Evolutionary conservation across 30 jellyfish, hydroid and myxozoan genomes (phyloP), one percentile per base, ranked within the genome.

Genomic region (Cassiopea xamachana): DNA sequence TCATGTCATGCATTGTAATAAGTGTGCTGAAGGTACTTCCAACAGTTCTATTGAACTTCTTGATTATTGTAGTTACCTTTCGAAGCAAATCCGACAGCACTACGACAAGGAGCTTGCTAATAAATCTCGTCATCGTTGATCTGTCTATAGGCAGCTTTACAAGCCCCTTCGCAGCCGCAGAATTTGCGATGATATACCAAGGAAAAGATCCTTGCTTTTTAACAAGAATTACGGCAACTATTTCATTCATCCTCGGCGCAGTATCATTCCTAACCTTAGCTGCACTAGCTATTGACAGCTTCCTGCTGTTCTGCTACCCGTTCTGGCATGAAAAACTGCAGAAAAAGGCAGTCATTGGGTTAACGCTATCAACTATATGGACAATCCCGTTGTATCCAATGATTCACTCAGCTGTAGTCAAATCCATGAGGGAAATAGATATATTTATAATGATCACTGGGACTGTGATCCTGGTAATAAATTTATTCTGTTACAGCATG

Each of bases 201-300:
- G 77, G 83, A n/a, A 76, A 77, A 19, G 85, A 67, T 48, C 73
- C 89, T 13, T 87, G 94, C 89, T n/a, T 27, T 48, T 46, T 87
- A 44, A 47, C 83, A 1, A 58, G 17, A 8, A 60, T 87, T 58
- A 87, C 75, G 74, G 72, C 72, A 59, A 89, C 94, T 12, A 69
- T 87, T 6, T 87, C 94, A 43, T 77, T 87, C 46, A 44, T 18
- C 13, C 9, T 76, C 69, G 94, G 89, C 18, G 81, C 71, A 1
- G 79, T 67, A 7, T 87, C 94, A 45, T 78, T 87, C 69, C 49
- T 62, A 71, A 87, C 94, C 7, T 78, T 87, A 62, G 86, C 94
- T 16, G 62, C 43, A 14, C 80, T 87, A 15, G 89, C 94, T 2
- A 50, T 87, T 8, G 94, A 87, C 48, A 70, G 88, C 17, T 87